Evolutionary conservation across 1,140 invertebrate species (phyloP), one percentile per base, ranked within the genome.

Genomic region (Gryllus bimaculatus): DNA sequence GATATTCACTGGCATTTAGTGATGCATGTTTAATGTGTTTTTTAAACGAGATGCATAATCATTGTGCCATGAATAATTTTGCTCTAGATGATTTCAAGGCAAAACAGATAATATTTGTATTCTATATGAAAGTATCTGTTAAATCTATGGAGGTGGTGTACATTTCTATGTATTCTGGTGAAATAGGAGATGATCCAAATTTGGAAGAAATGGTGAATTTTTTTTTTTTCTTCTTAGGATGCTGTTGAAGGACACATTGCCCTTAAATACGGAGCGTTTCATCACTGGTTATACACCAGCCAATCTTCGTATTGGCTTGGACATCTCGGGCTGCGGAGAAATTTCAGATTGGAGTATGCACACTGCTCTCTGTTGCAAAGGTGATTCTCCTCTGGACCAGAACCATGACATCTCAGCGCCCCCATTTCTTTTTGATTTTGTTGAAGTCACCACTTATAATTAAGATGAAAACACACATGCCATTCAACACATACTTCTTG

Each of bases 211-310:
- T 39, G 26, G 26, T 39, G 26, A 39, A 39, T 2, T 2, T 77
- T 6, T 26, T 47, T 73, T 5, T 13, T 66, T 73, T 74, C 5
- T 74, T 79, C 8, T 48, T 47, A 79, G 79, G 79, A 15, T 77
- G 20, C 81, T 88, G 77, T 80, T 89, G 48, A 88, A 89, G 82
- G 86, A 88, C 78, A 83, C 84, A 73, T 80, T 88, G 48, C 87
- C 88, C 21, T 82, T 89, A 48, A 87, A 86, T 20, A 87, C 89
- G 82, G 87, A 88, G 15, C 87, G 89, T 80, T 90, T 90, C 81
- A 86, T 88, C 8, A 86, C 88, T 81, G 87, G 87, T 7, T 86
- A 86, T 78, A 85, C 84, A 79, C 85, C 86, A 26, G 80, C 82
- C 74, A 86, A 86, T 81, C 82, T 88, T 73, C 84, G 85, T 79